These are phyloP conservation scores for Trogon melanurus DNA, from an alignment of 2,113 vertebrate genomes.

Conservation along the genomic window DNA sequence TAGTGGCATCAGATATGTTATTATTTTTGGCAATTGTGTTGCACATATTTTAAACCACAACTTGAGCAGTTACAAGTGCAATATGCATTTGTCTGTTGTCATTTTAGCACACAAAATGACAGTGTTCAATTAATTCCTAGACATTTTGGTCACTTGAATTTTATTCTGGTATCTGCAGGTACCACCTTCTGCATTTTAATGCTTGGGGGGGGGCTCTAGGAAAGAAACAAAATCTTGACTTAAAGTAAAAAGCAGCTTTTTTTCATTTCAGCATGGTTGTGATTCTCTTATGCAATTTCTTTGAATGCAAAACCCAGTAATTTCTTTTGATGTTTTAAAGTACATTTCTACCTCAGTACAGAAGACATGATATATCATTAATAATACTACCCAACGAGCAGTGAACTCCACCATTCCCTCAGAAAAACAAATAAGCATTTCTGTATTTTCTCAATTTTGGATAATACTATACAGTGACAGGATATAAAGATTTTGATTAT, in stretches of 20 bases:
- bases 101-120: constrained; percentile 12
- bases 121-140: constrained; percentile 24
- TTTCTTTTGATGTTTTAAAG: background rate
- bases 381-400: background rate
- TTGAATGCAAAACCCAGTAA: background rate
- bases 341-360: background rate
- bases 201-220: background rate
- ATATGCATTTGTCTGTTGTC: constrained; percentile 30
- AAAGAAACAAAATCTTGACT: background rate
- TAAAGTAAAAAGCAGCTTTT: background rate
- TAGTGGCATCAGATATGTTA: constrained; percentile 30
- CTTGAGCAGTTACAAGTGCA: constrained; percentile 58
- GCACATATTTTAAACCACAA: constrained; percentile 53
- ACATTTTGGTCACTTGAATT: background rate
- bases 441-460: constrained; percentile 12
- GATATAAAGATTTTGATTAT: background rate
- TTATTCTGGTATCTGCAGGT: background rate
- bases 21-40: constrained; percentile 61
- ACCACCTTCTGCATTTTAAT: background rate
- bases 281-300: background rate
- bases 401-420: background rate
- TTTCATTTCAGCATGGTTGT: background rate
- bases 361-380: background rate
- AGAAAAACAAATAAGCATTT: constrained; percentile 11
- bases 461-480: background rate